Conservation (phyloP, 2,888 invertebrate species). For the Phaonia tiefii region DNA sequence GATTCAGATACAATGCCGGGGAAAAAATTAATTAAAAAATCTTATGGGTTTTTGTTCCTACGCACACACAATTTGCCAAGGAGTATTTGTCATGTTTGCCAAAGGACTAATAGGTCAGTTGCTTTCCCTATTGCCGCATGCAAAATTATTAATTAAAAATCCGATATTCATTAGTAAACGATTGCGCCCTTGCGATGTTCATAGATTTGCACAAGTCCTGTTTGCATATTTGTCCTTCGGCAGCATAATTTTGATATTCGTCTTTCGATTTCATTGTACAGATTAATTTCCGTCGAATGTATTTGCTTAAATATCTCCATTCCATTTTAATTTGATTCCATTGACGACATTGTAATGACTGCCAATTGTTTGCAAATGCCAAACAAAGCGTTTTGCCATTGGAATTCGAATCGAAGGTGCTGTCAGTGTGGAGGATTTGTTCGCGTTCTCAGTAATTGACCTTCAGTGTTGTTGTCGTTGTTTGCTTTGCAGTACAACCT, state of each 20-base stretch:
- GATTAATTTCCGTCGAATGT: no score
- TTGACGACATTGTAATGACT: neutral
- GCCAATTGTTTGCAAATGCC: no score
- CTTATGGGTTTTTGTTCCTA: constrained; percentile 23
- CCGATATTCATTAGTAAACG: neutral
- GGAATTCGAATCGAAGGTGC: neutral
- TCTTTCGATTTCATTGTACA: neutral
- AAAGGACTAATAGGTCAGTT: constrained; percentile 17
- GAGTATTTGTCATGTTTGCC: neutral
- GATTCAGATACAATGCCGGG: constrained; percentile 20
- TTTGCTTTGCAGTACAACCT: neutral
- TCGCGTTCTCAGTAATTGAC: constrained; percentile 22
- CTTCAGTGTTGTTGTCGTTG: constrained; percentile 5
- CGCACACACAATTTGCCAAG: neutral
- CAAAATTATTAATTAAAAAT: constrained; percentile 22
- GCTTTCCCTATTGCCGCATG: neutral
- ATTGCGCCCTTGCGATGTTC: neutral
- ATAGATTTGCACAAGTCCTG: neutral
- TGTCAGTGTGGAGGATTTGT: neutral
- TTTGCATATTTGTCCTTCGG: neutral
- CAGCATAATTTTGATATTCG: neutral
- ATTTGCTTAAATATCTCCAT: neutral
- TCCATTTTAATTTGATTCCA: neutral
- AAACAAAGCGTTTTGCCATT: neutral
- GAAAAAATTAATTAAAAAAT: constrained; percentile 60